Evolutionary conservation across 2,797 vertebrate genomes (phyloP).

Genomic region (Semotilus atromaculatus): DNA sequence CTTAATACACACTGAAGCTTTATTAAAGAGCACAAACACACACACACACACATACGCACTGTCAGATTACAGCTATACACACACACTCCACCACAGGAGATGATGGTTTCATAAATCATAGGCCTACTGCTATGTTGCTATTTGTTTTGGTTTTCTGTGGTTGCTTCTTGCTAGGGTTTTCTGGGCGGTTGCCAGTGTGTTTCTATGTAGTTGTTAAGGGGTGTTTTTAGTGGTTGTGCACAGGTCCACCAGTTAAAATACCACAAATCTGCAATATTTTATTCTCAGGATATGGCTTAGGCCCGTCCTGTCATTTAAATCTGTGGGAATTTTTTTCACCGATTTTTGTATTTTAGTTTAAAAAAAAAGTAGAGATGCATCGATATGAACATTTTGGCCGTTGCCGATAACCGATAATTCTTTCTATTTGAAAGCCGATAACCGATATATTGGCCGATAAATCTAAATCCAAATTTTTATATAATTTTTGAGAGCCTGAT

Average conservation of each 20-base stretch:
- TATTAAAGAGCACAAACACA: neutral
- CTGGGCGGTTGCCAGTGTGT: neutral
- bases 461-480: too few species aligned
- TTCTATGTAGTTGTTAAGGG: too few species aligned
- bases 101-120: neutral
- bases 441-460: too few species aligned
- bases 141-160: neutral
- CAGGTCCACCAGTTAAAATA: neutral
- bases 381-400: too few species aligned
- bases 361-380: too few species aligned
- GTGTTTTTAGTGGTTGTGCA: neutral
- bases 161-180: neutral
- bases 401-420: too few species aligned
- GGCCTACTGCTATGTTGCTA: neutral
- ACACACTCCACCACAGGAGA: neutral
- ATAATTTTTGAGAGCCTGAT: too few species aligned
- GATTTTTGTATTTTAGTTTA: neutral
- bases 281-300: neutral
- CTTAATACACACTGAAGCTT: constrained; percentile 11
- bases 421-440: too few species aligned
- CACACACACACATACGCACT: neutral
- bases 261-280: neutral
- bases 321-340: too few species aligned
- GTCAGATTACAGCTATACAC: constrained; percentile 15
- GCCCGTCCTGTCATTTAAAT: neutral